phyloP scores from a whole-genome alignment of 2,113 vertebrate genomes.

The Halcyon senegalensis region DNA sequence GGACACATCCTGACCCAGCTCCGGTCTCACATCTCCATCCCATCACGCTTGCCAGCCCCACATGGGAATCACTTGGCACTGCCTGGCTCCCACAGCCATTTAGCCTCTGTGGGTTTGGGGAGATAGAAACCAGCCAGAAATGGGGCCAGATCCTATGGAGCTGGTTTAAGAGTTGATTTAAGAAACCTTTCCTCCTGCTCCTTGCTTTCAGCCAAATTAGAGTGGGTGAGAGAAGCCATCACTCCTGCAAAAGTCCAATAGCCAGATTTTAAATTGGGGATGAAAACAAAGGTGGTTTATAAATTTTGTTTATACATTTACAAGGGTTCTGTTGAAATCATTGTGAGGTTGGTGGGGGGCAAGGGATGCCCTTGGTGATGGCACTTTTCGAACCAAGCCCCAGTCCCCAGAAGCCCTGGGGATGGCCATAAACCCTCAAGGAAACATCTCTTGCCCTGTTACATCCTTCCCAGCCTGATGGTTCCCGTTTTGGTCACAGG shows the following conservation, averaged over 20 bases:
- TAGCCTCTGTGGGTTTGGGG: not conserved
- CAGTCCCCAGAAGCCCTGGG: not conserved
- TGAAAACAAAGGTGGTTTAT: not conserved
- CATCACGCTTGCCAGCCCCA: accelerated
- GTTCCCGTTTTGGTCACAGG: not conserved
- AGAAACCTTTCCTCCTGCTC: not conserved
- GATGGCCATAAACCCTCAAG: not conserved
- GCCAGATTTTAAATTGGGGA: not conserved
- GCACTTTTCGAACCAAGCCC: not conserved
- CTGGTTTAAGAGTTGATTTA: not conserved
- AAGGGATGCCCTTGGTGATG: not conserved
- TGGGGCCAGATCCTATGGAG: not conserved
- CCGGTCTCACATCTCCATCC: accelerated
- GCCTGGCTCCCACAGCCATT: accelerated
- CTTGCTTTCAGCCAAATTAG: not conserved
- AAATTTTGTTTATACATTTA: not conserved
- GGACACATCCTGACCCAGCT: not conserved
- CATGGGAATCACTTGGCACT: not conserved
- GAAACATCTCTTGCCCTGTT: not conserved
- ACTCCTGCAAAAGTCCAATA: not conserved
- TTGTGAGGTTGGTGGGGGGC: not conserved
- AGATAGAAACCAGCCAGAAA: not conserved
- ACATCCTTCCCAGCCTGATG: not conserved
- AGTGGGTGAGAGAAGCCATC: not conserved
- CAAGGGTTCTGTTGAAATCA: not conserved